A percentile compares a stretch with the other conserved stretches of the same genome.
These are phyloP conservation scores for Chymomyza fuscimana DNA, from an alignment of 2,888 invertebrate genomes.

Conservation along the genomic window DNA sequence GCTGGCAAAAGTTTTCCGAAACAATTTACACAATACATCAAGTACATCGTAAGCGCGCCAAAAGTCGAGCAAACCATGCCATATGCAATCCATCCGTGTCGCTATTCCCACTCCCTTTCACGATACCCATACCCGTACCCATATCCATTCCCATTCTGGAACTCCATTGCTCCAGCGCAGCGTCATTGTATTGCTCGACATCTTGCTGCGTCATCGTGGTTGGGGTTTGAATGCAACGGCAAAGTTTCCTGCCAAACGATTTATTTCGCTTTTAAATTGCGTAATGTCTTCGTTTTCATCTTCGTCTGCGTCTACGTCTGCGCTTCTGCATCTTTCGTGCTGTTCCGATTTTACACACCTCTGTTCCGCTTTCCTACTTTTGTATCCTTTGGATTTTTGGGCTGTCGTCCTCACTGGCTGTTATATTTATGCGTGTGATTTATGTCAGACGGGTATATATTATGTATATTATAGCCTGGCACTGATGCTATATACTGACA, in stretches of 20 bases:
- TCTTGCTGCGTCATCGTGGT: conserved; percentile 1
- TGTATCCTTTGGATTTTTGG: background rate
- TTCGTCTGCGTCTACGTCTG: background rate
- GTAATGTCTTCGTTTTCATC: conserved; percentile 41
- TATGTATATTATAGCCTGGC: conserved; percentile 6
- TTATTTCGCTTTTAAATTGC: conserved; percentile 66
- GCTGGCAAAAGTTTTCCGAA: conserved; percentile 29
- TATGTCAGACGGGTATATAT: conserved; percentile 34
- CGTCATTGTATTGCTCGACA: conserved; percentile 8
- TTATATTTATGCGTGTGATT: conserved; percentile 51
- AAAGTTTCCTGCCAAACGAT: conserved; percentile 36
- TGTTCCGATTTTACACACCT: background rate
- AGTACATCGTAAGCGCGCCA: conserved; percentile 23
- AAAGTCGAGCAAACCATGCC: conserved; percentile 32
- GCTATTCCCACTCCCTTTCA: background rate
- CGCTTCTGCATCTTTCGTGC: background rate
- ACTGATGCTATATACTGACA: background rate
- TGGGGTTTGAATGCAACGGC: conserved; percentile 2
- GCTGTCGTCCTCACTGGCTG: conserved; percentile 8
- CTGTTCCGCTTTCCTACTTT: background rate
- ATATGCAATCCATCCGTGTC: conserved; percentile 21
- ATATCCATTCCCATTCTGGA: conserved; percentile 28
- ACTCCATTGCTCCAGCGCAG: background rate
- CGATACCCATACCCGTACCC: background rate
- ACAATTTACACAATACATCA: conserved; percentile 59